A percentile compares a stretch with the other conserved stretches of the same genome.
Conservation (phyloP, 2,888 invertebrate genomes). For the Phytoseiulus persimilis region DNA sequence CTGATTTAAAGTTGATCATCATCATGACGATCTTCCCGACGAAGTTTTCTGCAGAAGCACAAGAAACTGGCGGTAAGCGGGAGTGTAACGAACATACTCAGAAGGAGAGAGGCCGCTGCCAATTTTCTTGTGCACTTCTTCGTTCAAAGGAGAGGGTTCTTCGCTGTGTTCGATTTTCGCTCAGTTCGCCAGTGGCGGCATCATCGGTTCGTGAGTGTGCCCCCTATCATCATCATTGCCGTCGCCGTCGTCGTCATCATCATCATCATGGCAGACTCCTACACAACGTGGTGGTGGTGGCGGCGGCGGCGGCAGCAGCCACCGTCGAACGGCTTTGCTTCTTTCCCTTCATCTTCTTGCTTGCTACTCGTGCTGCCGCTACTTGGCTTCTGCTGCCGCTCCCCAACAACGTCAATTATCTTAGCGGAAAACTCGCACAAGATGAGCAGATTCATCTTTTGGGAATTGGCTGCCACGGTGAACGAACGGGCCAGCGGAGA, state of each 20-base stretch:
- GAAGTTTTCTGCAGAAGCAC: not conserved
- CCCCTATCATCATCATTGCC: not conserved
- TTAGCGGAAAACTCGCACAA: constrained; percentile 5
- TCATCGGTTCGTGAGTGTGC: not conserved
- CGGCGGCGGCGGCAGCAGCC: not conserved
- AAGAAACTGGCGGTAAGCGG: not conserved
- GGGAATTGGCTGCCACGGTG: not conserved
- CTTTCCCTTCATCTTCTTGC: not conserved
- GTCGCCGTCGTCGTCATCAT: not conserved
- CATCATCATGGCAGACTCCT: not conserved
- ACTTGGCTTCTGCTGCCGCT: not conserved
- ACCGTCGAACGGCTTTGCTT: not conserved
- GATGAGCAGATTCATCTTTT: constrained; percentile 5
- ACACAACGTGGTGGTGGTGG: not conserved
- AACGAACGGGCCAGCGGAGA: not conserved
- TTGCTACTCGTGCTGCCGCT: not conserved
- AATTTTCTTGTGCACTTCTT: not conserved
- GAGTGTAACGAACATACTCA: constrained; percentile 5
- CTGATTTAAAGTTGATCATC: not conserved
- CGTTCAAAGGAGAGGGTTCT: not conserved
- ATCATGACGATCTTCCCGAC: not conserved
- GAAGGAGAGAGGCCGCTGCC: not conserved
- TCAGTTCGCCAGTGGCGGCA: not conserved
- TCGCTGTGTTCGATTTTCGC: not conserved
- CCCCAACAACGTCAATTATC: not conserved